Conservation (phyloP, 2,113 vertebrate genomes). For the Narcine bancroftii region DNA sequence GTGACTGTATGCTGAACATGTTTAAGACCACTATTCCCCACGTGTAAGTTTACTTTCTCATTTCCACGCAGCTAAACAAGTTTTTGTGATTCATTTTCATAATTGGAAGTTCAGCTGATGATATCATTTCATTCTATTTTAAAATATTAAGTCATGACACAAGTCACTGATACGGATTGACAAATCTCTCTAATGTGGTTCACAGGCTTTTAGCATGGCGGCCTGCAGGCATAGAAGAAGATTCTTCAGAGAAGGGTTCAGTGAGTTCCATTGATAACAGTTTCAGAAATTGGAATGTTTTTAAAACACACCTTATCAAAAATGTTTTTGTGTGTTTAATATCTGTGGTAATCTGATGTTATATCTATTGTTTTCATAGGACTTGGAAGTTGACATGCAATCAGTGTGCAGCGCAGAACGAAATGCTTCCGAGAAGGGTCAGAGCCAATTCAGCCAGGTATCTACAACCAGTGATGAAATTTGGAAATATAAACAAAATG, state of each 20-base stretch:
- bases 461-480: conserved; percentile 87
- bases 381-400: conserved; percentile 80
- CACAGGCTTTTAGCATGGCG: conserved; percentile 85
- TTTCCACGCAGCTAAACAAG: background rate
- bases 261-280: conserved; percentile 56
- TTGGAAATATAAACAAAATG: conserved; percentile 76
- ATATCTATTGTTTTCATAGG: conserved; percentile 55
- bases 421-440: conserved; percentile 84
- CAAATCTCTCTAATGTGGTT: conserved; percentile 13
- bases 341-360: conserved; percentile 8
- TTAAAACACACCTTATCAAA: background rate
- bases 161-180: background rate
- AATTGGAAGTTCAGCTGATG: background rate
- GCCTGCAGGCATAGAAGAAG: conserved; percentile 83
- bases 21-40: conserved; percentile 88
- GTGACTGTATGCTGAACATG: conserved; percentile 91
- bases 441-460: conserved; percentile 90
- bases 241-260: conserved; percentile 73
- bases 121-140: background rate
- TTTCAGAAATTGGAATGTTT: background rate
- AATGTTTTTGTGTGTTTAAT: too few species aligned
- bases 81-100: background rate
- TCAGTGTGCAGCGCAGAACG: conserved; percentile 89
- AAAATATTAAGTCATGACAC: background rate
- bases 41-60: conserved; percentile 51